These are phyloP conservation scores for Plotosus lineatus DNA, from an alignment of 2,113 vertebrate species.

Conservation along the genomic window DNA sequence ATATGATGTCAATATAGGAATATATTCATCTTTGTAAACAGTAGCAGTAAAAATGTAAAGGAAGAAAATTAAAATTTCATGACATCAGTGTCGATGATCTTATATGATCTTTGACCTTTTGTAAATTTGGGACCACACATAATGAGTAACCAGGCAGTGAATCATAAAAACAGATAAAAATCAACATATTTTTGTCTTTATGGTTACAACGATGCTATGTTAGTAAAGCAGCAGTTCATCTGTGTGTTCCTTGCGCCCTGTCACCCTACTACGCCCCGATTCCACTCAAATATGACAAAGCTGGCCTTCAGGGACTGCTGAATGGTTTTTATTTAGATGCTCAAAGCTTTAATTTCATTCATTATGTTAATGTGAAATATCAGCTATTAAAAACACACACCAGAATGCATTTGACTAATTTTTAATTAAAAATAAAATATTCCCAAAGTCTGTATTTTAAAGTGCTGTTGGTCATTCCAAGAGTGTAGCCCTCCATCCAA, in stretches of 20 bases:
- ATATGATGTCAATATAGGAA: not conserved
- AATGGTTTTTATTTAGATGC: not conserved
- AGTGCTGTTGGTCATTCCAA: not conserved
- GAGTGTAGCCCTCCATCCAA: no score
- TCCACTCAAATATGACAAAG: not conserved
- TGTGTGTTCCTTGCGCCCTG: not conserved
- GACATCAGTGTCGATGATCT: not conserved
- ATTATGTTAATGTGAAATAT: not conserved
- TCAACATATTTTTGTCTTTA: not conserved
- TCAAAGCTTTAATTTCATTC: not conserved
- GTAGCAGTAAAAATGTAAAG: not conserved
- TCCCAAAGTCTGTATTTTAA: not conserved
- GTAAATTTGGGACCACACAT: not conserved
- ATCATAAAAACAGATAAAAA: not conserved
- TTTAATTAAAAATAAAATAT: not conserved
- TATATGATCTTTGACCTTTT: constrained; percentile 2
- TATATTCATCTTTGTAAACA: not conserved
- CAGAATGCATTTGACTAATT: not conserved
- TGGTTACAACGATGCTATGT: not conserved
- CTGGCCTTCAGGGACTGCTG: not conserved
- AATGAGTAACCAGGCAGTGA: not conserved
- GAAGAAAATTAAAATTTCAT: not conserved
- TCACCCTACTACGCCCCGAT: not conserved
- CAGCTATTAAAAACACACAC: not conserved
- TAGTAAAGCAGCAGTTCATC: not conserved